Evolutionary conservation across 2,888 invertebrate genomes (phyloP).

Genomic region (Diogma glabrata): DNA sequence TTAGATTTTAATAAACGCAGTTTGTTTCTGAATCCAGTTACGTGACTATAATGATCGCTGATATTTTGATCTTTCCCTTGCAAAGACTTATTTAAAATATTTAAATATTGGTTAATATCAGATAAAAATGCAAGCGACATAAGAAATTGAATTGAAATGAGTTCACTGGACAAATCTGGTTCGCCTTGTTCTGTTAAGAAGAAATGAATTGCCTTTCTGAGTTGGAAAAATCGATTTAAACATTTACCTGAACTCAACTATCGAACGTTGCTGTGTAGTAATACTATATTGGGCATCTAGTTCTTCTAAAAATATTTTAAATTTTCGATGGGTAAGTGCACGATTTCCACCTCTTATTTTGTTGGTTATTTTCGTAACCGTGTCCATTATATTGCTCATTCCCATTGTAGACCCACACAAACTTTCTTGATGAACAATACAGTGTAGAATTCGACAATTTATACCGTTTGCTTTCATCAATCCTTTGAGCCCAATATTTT

Average conservation of each 20-base stretch:
- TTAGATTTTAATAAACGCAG: not conserved
- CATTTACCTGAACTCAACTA: conserved; percentile 19
- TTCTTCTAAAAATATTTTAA: conserved; percentile 17
- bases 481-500: conserved; percentile 14
- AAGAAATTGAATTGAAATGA: conserved; percentile 3
- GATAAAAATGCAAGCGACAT: conserved; percentile 4
- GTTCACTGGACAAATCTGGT: not conserved
- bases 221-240: conserved; percentile 16
- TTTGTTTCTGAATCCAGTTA: not conserved
- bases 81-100: conserved; percentile 7
- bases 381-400: conserved; percentile 14
- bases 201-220: conserved; percentile 14
- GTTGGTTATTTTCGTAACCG: conserved; percentile 11
- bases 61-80: conserved; percentile 3
- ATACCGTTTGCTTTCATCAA: not conserved
- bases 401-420: conserved; percentile 11
- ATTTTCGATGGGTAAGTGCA: conserved; percentile 12
- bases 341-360: too few species aligned
- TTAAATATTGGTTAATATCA: conserved; percentile 8
- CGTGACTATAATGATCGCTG: conserved; percentile 4
- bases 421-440: conserved; percentile 16
- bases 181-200: conserved; percentile 11
- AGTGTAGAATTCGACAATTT: conserved; percentile 17
- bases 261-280: conserved; percentile 18
- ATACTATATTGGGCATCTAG: conserved; percentile 16